Evolutionary conservation across 1,140 invertebrate genomes (phyloP), one percentile per base, ranked within the genome.

Genomic region (Eupeodes corollae): DNA sequence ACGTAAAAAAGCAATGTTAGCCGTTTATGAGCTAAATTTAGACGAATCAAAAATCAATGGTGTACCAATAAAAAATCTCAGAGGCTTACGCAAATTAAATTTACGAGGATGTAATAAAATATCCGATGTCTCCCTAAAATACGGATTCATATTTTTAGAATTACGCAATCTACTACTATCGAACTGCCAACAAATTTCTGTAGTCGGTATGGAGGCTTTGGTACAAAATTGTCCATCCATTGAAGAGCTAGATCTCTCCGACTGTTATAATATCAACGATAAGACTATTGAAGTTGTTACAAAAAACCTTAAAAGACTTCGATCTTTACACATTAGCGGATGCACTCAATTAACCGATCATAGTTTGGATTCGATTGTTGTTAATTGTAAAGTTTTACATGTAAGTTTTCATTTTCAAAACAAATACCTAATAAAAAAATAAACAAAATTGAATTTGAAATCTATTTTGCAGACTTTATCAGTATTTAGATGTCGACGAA

Each of bases 251-350:
- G 76, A 80, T 60, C 61, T 86, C 9, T 75, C 69, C 39, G 71
- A 78, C 50, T 86, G 83, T 65, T 72, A 76, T 61, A 79, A 78
- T 54, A 72, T 80, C 37, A 79, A 78, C 52, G 82, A 86, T 65
- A 71, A 75, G 51, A 77, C 75, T 35, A 72, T 85, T 16, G 66
- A 72, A 47, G 69, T 72, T 47, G 62, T 84, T 21, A 72, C 75
- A 1, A 72, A 70, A 45, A 72, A 71, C 39, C 62, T 83, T 13
- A 68, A 67, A 6, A 73, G 83, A 53, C 60, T 86, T 11, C 75
- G 76, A 39, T 68, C 73, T 47, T 63, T 86, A 18, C 71, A 82
- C 61, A 65, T 86, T 5, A 74, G 82, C 71, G 76, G 75, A 41
- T 85, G 82, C 63, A 78, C 75, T 52, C 73, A 78, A 53, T 55